Base-by-base conservation (phyloP, 2,113 vertebrate genomes). In the Caranx melampygus region DNA sequence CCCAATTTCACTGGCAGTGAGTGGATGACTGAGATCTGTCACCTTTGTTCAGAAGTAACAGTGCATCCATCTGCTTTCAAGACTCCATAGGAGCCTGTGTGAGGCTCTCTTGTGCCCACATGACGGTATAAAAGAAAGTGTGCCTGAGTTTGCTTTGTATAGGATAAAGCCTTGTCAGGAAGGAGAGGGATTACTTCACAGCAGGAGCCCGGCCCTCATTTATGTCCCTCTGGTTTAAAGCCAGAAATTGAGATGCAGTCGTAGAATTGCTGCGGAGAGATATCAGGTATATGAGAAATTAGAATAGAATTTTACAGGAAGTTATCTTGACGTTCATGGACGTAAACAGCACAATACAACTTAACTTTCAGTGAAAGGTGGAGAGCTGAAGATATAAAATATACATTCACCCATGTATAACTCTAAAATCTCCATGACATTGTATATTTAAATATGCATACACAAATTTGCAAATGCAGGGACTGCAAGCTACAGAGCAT, bases 1-100 rank as follows among this genome's bases (percentile, higher is more conserved):
- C 92, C 84, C 88, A 87, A 83, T 89, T 90, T 88, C 88, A 83
- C 82, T 82, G 66, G 67, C 74, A 16, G 65, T 31, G 78, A 78
- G 65, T 26, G 20, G 80, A 65, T 83, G 90, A 89, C 71, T 85
- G 82, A 82, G 72, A 81, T 71, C 80, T 61, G 80, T 79, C 89
- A 87, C 84, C 82, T 87, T 87, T 89, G 89, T 83, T 90, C 76
- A 52, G 44, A 11, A 35, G 52, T 80, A 86, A 81, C 84, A 6
- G 49, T 65, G 73, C 64, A 66, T 78, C 71, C 12, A 31, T 75
- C 81, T 82, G 78, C 76, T 84, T 63, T 81, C 26, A 1, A 57
- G 65, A n/a, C 74, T 64, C 72, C 18, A 64, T 62, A 72, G 81
- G 72, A 75, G 68, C 59, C 64, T 55, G 73, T 75, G 75, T 63